Percentiles rank a stretch among this genome's conserved stretches.
These are phyloP conservation scores for Forbesichthys agassizii DNA, from an alignment of 2,113 vertebrate species.

Conservation along the genomic window DNA sequence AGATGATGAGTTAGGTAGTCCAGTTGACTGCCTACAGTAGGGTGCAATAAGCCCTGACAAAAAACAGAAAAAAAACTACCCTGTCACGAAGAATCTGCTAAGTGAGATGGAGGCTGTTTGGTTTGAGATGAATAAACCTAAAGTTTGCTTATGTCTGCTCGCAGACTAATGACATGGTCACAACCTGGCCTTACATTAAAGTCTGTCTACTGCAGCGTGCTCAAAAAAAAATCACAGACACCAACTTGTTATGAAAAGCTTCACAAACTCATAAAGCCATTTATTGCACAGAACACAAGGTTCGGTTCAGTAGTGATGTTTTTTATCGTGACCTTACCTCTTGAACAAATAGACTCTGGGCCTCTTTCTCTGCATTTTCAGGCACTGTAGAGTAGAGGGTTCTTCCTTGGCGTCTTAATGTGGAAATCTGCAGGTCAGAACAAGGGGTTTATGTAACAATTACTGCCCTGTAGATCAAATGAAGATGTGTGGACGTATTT, in stretches of 20 bases:
- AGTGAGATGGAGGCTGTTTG: constrained; percentile 25
- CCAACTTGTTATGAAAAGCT: neutral
- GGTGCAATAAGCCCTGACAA: constrained; percentile 15
- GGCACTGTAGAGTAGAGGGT: constrained; percentile 90
- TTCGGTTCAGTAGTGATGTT: neutral
- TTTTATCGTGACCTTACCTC: constrained; percentile 80
- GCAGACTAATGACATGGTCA: constrained; percentile 11
- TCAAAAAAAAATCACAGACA: neutral
- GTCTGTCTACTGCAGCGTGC: constrained; percentile 5
- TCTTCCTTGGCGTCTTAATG: constrained; percentile 85
- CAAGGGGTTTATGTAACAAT: neutral
- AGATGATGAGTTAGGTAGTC: constrained; percentile 11
- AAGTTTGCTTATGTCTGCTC: constrained; percentile 21
- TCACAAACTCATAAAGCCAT: neutral
- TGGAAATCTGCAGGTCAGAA: constrained; percentile 80
- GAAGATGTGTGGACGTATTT: neutral
- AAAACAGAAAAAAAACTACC: constrained; percentile 25
- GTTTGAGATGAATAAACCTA: constrained; percentile 18
- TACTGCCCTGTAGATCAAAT: neutral
- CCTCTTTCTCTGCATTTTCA: constrained; percentile 86
- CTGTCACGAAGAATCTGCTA: constrained; percentile 19
- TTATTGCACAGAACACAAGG: neutral
- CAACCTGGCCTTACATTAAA: constrained; percentile 33
- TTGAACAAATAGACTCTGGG: constrained; percentile 93
- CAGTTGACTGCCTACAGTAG: constrained; percentile 17